phyloP scores from a whole-genome alignment of 2,888 invertebrate genomes.

The Augiades crinisus region DNA sequence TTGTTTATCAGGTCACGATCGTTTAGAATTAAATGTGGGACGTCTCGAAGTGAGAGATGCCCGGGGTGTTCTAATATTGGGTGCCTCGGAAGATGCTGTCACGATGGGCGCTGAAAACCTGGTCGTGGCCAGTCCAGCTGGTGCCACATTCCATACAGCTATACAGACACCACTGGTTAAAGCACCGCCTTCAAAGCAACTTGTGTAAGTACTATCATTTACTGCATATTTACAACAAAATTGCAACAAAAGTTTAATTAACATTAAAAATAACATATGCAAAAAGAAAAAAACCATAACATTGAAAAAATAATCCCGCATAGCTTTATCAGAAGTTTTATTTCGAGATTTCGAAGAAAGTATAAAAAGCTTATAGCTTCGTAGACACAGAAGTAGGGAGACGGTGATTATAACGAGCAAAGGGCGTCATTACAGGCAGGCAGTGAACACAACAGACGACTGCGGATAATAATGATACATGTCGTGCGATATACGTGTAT shows the following conservation, averaged over 20 bases:
- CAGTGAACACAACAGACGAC: slow-evolving; percentile 20
- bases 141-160: slow-evolving; percentile 91
- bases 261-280: too few species aligned
- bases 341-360: background rate
- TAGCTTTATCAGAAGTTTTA: background rate
- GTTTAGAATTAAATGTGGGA: slow-evolving; percentile 89
- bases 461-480: slow-evolving; percentile 24
- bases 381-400: slow-evolving; percentile 4
- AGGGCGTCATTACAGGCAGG: slow-evolving; percentile 24
- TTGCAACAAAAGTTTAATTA: too few species aligned
- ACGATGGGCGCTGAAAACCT: slow-evolving; percentile 91
- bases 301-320: too few species aligned
- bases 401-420: slow-evolving; percentile 22
- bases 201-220: slow-evolving; percentile 83
- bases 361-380: background rate
- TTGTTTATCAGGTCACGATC: slow-evolving; percentile 86
- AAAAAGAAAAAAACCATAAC: too few species aligned
- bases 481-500: slow-evolving; percentile 2
- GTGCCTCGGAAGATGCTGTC: slow-evolving; percentile 89
- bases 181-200: slow-evolving; percentile 91
- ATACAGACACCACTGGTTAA: slow-evolving; percentile 92
- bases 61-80: slow-evolving; percentile 88
- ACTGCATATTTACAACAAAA: too few species aligned
- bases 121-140: slow-evolving; percentile 90
- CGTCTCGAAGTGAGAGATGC: slow-evolving; percentile 91